A percentile compares a stretch with the other conserved stretches of the same genome.
These are phyloP conservation scores for Littorina saxatilis DNA, from an alignment of 1,140 invertebrate genomes.

Conservation along the genomic window DNA sequence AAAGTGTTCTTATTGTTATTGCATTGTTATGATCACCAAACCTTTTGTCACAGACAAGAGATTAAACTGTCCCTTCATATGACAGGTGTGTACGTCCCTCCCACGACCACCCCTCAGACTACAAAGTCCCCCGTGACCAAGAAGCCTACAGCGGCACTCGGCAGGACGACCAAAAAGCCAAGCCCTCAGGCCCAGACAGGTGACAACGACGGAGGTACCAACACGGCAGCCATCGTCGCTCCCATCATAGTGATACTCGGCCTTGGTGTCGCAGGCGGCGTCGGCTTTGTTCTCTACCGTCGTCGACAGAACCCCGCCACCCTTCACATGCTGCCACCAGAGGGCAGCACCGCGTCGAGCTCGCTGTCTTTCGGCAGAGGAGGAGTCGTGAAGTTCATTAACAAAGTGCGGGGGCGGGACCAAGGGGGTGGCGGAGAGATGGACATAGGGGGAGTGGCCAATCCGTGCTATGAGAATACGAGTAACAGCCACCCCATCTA, in stretches of 20 bases:
- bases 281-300: conserved; percentile 19
- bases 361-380: conserved; percentile 6
- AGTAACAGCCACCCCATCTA: conserved; percentile 15
- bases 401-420: not conserved
- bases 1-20: too few relatives aligned
- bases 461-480: not conserved
- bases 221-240: conserved; percentile 30
- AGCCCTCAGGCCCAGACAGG: not conserved
- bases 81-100: conserved; percentile 8
- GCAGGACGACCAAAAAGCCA: not conserved
- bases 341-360: not conserved
- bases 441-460: not conserved
- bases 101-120: not conserved
- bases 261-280: not conserved
- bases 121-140: not conserved
- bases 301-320: not conserved
- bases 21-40: too few relatives aligned
- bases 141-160: not conserved
- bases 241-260: conserved; percentile 17
- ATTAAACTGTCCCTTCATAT: too few relatives aligned
- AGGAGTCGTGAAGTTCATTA: conserved; percentile 8
- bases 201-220: not conserved
- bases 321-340: not conserved
- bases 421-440: not conserved
- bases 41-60: too few relatives aligned